Conservation (phyloP, 2,888 invertebrate species). For the Sinopyrophorus schimmeli region DNA sequence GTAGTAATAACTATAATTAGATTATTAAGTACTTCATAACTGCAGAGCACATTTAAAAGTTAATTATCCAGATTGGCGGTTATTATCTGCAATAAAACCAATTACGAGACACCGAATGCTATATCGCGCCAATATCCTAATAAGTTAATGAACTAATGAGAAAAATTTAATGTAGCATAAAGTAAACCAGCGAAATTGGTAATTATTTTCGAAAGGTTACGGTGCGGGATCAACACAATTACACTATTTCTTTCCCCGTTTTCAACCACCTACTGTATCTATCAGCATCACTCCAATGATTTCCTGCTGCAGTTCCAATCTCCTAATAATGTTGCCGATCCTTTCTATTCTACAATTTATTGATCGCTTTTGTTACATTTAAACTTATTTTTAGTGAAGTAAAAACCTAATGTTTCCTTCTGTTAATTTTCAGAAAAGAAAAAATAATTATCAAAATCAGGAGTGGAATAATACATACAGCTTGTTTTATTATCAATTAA, state of each 20-base stretch:
- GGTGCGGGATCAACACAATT: slow-evolving; percentile 13
- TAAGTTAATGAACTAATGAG: not conserved
- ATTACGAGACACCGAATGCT: slow-evolving; percentile 2
- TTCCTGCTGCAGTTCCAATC: slow-evolving; percentile 10
- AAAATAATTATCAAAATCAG: not conserved
- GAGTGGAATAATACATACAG: not conserved
- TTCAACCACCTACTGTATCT: slow-evolving; percentile 8
- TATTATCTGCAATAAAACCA: slow-evolving; percentile 10
- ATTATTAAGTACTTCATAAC: slow-evolving; percentile 7
- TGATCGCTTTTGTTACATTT: not conserved
- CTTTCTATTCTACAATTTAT: slow-evolving; percentile 5
- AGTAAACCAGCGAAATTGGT: slow-evolving; percentile 16
- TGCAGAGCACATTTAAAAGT: not conserved
- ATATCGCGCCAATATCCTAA: slow-evolving; percentile 3
- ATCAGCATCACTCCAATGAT: slow-evolving; percentile 16
- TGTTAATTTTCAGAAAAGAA: too few relatives aligned
- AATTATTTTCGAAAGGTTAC: slow-evolving; percentile 14
- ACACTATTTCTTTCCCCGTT: slow-evolving; percentile 15
- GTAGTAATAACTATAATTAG: slow-evolving; percentile 24
- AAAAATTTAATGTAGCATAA: slow-evolving; percentile 6
- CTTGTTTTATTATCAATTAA: too few relatives aligned
- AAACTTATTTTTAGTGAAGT: not conserved
- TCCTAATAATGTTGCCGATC: slow-evolving; percentile 7
- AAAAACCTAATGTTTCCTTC: too few relatives aligned
- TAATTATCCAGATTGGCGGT: not conserved